A percentile compares a stretch with the other conserved stretches of the same genome.
Evolutionary conservation across 2,113 vertebrate species (phyloP).

Genomic region (Dendropsophus ebraccatus): DNA sequence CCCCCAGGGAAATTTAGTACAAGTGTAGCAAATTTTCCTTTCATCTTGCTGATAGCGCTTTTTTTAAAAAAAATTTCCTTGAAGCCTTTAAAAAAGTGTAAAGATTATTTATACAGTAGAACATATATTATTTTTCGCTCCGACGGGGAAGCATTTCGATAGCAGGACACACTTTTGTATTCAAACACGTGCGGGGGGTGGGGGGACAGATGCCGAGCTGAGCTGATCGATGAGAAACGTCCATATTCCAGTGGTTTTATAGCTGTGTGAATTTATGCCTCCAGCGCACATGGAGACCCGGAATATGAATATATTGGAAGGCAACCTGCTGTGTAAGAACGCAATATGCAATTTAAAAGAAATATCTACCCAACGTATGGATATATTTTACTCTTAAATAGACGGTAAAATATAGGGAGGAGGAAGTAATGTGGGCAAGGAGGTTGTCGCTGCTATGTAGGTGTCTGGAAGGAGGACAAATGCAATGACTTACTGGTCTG

Average conservation of each 20-base stretch:
- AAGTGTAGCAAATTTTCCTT: conserved; percentile 73
- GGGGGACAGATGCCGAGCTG: background rate
- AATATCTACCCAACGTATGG: conserved; percentile 26
- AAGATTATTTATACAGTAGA: conserved; percentile 67
- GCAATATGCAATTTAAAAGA: conserved; percentile 24
- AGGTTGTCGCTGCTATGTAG: background rate
- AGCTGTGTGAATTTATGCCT: conserved; percentile 61
- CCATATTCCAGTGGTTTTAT: conserved; percentile 68
- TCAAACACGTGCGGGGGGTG: background rate
- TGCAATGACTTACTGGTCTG: background rate
- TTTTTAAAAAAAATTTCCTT: conserved; percentile 49
- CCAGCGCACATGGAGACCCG: background rate
- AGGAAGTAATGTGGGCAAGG: background rate
- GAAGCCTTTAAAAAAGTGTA: conserved; percentile 61
- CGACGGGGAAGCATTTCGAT: conserved; percentile 65
- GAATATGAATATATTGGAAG: conserved; percentile 42
- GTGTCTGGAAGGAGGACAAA: background rate
- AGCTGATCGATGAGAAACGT: conserved; percentile 66
- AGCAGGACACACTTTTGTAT: conserved; percentile 57
- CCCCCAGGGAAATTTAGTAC: conserved; percentile 73
- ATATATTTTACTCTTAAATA: conserved; percentile 28
- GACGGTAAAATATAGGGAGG: conserved; percentile 13
- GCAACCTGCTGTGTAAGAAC: conserved; percentile 32
- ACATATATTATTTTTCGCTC: conserved; percentile 67
- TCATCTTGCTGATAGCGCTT: conserved; percentile 68